Base-by-base conservation (phyloP, 2,113 vertebrate genomes). In the Tychaedon coryphoeus region DNA sequence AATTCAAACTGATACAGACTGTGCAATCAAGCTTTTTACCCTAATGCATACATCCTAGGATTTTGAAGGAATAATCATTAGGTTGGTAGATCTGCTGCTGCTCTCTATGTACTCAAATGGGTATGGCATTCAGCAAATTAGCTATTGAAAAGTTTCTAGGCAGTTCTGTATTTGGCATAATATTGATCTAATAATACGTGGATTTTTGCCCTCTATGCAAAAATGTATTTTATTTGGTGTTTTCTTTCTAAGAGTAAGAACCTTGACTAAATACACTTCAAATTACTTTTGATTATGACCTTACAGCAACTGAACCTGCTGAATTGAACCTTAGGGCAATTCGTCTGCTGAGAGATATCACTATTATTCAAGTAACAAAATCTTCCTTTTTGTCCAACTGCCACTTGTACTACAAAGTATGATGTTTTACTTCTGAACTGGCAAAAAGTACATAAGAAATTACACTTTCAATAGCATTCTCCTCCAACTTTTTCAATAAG, bases 81-180 rank as follows among this genome's bases (percentile, higher is more conserved):
- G 12, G 7, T 3, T 73, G 40, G 8, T 10, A 53, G 34, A 62
- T 58, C 23, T 84, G 13, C 56, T 90, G 19, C 61, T 92, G 23
- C 18, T 64, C 11, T 65, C 25, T 64, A 5, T 1, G 1, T 45
- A 36, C 57, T 61, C 0, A 0, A 61, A 69, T 33, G 5, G 2
- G 34, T 20, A 29, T 25, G 15, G 5, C 18, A 71, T 66, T 29
- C 33, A 38, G 18, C 11, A 94, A 60, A 78, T 15, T 43, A 28
- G 3, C 12, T 72, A 18, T 36, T 69, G 3, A 4, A 43, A 50
- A 5, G 3, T 79, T 86, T 83, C 54, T 66, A 20, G 14, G n/a
- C 14, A 40, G 13, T 22, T 20, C 54, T n/a, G 3, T 28, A 45
- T 42, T 73, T 80, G 24, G 5, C 12, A 19, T 45, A 86, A 75